These are phyloP conservation scores for Pterocles gutturalis DNA, from an alignment of 2,113 vertebrate genomes.

Conservation along the genomic window DNA sequence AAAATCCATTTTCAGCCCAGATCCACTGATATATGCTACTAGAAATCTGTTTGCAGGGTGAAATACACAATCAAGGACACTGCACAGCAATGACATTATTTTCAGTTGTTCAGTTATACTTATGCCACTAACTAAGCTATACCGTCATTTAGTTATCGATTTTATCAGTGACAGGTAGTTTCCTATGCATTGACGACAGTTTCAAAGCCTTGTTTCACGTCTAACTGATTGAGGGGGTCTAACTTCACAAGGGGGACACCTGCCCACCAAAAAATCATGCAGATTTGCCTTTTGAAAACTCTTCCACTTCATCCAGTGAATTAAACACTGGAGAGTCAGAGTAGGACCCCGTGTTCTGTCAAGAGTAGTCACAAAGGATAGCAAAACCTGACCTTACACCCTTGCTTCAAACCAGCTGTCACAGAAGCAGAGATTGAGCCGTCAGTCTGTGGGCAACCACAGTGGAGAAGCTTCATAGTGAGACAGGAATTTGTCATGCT, in stretches of 20 bases:
- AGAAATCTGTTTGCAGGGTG: background rate
- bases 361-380: background rate
- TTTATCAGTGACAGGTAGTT: background rate
- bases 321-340: background rate
- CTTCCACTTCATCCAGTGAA: background rate
- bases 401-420: background rate
- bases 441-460: fast-evolving
- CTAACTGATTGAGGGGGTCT: background rate
- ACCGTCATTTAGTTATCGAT: background rate
- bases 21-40: background rate
- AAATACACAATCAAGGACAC: background rate
- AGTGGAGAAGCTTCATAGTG: background rate
- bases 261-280: background rate
- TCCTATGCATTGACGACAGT: fast-evolving
- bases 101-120: background rate
- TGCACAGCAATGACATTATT: background rate
- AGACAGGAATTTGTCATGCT: background rate
- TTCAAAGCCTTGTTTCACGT: background rate
- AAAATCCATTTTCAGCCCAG: background rate
- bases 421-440: background rate
- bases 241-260: background rate
- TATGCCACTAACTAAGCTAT: background rate
- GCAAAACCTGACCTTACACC: background rate
- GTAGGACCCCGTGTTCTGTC: background rate
- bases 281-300: background rate